Evolutionary conservation across 2,888 invertebrate species (phyloP), one percentile per base, ranked within the genome.

Genomic region (Byasa hedistus): DNA sequence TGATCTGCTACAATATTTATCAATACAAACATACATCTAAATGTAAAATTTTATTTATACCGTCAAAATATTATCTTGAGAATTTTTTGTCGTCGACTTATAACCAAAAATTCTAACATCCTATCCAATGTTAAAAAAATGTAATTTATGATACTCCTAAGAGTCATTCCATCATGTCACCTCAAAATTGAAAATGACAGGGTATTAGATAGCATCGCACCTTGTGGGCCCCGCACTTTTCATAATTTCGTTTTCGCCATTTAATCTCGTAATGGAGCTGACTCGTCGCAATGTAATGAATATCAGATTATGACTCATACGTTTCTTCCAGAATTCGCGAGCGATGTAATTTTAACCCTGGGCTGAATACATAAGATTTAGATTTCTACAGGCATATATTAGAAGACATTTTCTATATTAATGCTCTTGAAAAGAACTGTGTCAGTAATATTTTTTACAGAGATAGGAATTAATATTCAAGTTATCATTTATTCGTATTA

Each of bases 231-330:
- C 39, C 27, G 39, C 48, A 59, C 62, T 63, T 51, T 63, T 67
- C 55, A 67, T 67, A 67, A 67, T 63, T 59, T 63, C 66, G 44
- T 63, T 66, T 66, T 59, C 62, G 55, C 59, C 62, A 59, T 67
- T 67, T 67, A 67, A 67, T 67, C 66, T 67, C 59, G 61, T 67
- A 67, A 67, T 67, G 66, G 66, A 66, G 62, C 59, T 60, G 63
- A 63, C 59, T 67, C 63, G 55, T 55, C 66, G 58, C 44, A 63
- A 63, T 54, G 51, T 59, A 67, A 59, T 44, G 66, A 63, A 66
- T 63, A 63, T 66, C 55, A 58, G 55, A 59, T 66, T 63, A 63
- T 66, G 66, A 66, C 36, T 32, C 56, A 62, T 55, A 32, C 39
- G 56, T 27, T 24, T 58, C 44, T n/a, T 32, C 36, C 23, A 48